A percentile compares a stretch with the other conserved stretches of the same genome.
Evolutionary conservation across 1,140 invertebrate genomes (phyloP).

Genomic region (Oscheius sp.): DNA sequence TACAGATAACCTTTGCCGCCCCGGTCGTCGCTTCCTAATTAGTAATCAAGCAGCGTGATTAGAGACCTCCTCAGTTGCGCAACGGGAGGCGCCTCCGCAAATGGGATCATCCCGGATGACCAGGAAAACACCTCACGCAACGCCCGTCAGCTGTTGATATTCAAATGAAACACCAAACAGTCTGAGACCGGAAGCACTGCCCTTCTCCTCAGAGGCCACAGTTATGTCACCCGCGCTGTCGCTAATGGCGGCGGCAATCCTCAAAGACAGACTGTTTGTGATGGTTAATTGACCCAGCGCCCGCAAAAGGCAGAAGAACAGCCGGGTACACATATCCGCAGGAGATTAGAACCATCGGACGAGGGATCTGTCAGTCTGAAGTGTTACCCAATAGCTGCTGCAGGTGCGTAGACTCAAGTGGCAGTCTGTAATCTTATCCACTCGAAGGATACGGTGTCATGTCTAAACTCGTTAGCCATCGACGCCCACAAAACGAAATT

Average conservation of each 20-base stretch:
- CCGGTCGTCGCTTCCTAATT: neutral
- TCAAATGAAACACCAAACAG: neutral
- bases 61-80: neutral
- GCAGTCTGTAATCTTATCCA: neutral
- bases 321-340: neutral
- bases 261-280: neutral
- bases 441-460: conserved; percentile 11
- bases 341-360: neutral
- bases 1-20: neutral
- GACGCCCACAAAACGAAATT: too few species aligned
- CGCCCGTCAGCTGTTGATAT: neutral
- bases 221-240: neutral
- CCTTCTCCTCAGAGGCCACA: neutral
- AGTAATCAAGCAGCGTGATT: neutral
- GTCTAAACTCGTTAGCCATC: too few species aligned
- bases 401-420: conserved; percentile 2
- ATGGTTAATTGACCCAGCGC: neutral
- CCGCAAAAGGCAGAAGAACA: conserved; percentile 5
- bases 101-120: neutral
- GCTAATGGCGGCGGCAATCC: neutral
- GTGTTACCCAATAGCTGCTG: neutral
- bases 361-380: neutral
- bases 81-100: neutral
- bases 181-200: neutral
- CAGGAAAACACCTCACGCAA: neutral